Base-by-base conservation (phyloP, 1,140 invertebrate species). In the Tetramorium parvispinum region DNA sequence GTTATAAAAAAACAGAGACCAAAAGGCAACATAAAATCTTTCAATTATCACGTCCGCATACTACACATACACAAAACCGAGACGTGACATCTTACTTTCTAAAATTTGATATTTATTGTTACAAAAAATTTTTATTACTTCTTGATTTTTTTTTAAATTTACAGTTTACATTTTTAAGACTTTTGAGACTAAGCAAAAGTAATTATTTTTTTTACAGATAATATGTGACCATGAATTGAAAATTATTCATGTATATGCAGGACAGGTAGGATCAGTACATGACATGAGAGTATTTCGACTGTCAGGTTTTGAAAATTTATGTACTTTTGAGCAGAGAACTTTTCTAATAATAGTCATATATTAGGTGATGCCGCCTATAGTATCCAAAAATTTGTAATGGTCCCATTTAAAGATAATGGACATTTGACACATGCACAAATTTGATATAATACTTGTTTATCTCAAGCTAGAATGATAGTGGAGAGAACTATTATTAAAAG, bases 401-500 rank as follows among this genome's bases (percentile, higher is more conserved):
- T 65, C 11, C 65, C 16, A 18, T 65, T 65, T 37, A 65, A 65
- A 37, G 16, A 32, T 16, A 40, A 40, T 7, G 63, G n/a, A 32
- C 59, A 63, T 24, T 68, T 68, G 49, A 68, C 65, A 46, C 5
- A 70, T 49, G 43, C 13, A 13, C 65, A 68, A 68, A 46, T 68
- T 21, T 24, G 0, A 27, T 68, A 70, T 13, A 70, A 70, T 1
- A 70, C 21, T 2, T 1, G 8, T 8, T 70, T 51, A 3, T 70
- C 66, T 70, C 66, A 68, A 68, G 65, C 40, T 0, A 68, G 40
- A 24, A 46, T 68, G 40, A 66, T 66, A 8, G 5, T 66, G 3
- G 37, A 66, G 43, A 66, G 32, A 66, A 10, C 63, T n/a, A 66
- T 66, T 43, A n/a, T 43, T 66, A 10, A 66, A 66, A 66, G 63